Conservation (phyloP, 1,140 invertebrate genomes). For the Heliconius hewitsoni region DNA sequence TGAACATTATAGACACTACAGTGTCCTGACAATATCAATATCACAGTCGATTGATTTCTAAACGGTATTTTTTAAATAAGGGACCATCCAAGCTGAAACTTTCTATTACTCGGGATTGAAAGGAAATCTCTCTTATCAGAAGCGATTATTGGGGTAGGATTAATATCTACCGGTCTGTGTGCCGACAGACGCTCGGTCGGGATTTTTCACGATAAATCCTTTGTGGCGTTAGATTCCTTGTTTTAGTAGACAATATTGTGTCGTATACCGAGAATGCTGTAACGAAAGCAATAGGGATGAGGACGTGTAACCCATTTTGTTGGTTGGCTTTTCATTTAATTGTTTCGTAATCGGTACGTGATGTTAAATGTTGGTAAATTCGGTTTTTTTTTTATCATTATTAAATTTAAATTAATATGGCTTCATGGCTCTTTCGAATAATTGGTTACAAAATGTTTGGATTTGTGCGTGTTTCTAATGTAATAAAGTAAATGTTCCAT, state of each 20-base stretch:
- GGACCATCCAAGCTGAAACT: conserved; percentile 66
- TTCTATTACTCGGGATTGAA: conserved; percentile 67
- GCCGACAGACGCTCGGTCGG: conserved; percentile 47
- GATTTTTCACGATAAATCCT: conserved; percentile 66
- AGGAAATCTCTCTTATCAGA: conserved; percentile 72
- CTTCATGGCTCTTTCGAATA: no score
- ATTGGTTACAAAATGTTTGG: no score
- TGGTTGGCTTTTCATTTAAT: neutral
- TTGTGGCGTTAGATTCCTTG: conserved; percentile 45
- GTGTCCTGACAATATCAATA: conserved; percentile 14
- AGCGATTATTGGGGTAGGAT: conserved; percentile 71
- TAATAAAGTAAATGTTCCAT: no score
- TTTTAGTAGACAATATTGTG: conserved; percentile 45
- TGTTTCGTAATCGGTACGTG: neutral
- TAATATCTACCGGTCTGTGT: conserved; percentile 64
- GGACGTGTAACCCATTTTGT: neutral
- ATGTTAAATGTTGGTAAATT: neutral
- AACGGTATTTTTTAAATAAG: conserved; percentile 54
- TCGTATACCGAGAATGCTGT: conserved; percentile 34
- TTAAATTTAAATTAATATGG: neutral
- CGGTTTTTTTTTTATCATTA: neutral
- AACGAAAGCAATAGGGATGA: neutral
- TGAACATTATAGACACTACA: neutral
- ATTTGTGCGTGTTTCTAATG: no score
- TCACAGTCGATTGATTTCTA: conserved; percentile 25